A percentile compares a stretch with the other conserved stretches of the same genome.
Conservation (phyloP, 1,140 invertebrate species). For the Drosophila jambulina region DNA sequence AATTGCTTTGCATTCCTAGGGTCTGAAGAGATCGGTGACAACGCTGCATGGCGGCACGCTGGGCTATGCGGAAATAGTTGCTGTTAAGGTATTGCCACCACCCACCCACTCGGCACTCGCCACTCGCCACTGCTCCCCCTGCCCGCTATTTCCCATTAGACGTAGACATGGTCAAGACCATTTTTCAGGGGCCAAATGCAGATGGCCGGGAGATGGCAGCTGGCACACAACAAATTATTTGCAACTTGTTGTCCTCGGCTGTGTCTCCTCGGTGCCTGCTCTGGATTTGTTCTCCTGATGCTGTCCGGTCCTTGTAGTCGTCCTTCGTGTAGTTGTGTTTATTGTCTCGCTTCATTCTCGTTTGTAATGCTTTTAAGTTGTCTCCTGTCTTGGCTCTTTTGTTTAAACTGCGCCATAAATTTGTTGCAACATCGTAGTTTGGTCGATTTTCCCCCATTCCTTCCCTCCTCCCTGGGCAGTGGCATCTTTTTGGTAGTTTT, state of each 20-base stretch:
- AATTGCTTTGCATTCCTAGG: constrained; percentile 86
- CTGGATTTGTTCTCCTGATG: constrained; percentile 54
- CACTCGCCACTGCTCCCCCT: constrained; percentile 1
- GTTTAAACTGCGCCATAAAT: constrained; percentile 75
- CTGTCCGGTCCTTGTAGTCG: constrained; percentile 23
- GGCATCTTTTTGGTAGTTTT: constrained; percentile 38
- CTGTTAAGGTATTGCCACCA: constrained; percentile 92
- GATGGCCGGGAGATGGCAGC: constrained; percentile 55
- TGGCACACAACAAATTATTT: constrained; percentile 65
- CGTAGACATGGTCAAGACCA: constrained; percentile 48
- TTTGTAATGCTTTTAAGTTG: constrained; percentile 80
- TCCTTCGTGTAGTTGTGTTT: constrained; percentile 61
- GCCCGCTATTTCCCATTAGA: constrained; percentile 14
- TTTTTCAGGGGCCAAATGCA: constrained; percentile 69
- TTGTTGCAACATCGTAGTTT: constrained; percentile 67
- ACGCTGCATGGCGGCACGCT: constrained; percentile 93
- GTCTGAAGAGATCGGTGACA: constrained; percentile 96
- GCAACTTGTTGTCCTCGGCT: constrained; percentile 72
- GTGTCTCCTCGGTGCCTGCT: constrained; percentile 6
- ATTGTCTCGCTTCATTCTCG: constrained; percentile 78
- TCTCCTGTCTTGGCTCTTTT: constrained; percentile 69
- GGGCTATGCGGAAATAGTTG: constrained; percentile 97
- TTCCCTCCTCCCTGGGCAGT: constrained; percentile 22
- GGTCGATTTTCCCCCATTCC: constrained; percentile 47
- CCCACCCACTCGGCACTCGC: constrained; percentile 38